phyloP scores from a whole-genome alignment of 2,888 invertebrate genomes.

The Drosophila sordidula region DNA sequence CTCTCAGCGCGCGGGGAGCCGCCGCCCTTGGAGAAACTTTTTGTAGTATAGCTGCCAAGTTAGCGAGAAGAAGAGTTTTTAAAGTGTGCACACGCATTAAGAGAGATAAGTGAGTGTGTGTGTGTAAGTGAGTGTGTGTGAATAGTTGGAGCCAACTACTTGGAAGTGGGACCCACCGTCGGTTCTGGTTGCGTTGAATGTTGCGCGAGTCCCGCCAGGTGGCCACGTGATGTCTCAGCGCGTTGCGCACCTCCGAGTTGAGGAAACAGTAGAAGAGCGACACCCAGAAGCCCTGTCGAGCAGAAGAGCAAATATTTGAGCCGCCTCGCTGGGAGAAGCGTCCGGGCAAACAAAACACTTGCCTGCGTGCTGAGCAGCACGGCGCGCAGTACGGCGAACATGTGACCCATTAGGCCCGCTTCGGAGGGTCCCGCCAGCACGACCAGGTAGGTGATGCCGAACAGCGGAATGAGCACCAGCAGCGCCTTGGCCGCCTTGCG shows the following conservation, averaged over 20 bases:
- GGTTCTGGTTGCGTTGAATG: slow-evolving; percentile 83
- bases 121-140: slow-evolving; percentile 14
- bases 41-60: slow-evolving; percentile 82
- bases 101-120: not conserved
- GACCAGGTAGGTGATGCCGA: slow-evolving; percentile 95
- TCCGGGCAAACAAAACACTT: slow-evolving; percentile 58
- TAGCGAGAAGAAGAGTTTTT: slow-evolving; percentile 18
- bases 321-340: not conserved
- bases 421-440: slow-evolving; percentile 93
- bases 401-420: slow-evolving; percentile 88
- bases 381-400: slow-evolving; percentile 92
- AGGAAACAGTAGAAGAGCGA: slow-evolving; percentile 97
- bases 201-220: slow-evolving; percentile 85
- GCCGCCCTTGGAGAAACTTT: slow-evolving; percentile 89
- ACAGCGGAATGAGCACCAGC: slow-evolving; percentile 95
- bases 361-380: slow-evolving; percentile 96
- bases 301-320: slow-evolving; percentile 37
- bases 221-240: slow-evolving; percentile 90
- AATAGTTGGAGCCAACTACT: slow-evolving; percentile 26
- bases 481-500: slow-evolving; percentile 96
- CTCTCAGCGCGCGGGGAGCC: slow-evolving; percentile 93
- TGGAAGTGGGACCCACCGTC: slow-evolving; percentile 75
- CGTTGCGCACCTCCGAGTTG: slow-evolving; percentile 95
- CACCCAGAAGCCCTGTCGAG: slow-evolving; percentile 92
- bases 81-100: slow-evolving; percentile 16